phyloP scores from a whole-genome alignment of 2,797 vertebrate genomes.

The Sylvia borin region DNA sequence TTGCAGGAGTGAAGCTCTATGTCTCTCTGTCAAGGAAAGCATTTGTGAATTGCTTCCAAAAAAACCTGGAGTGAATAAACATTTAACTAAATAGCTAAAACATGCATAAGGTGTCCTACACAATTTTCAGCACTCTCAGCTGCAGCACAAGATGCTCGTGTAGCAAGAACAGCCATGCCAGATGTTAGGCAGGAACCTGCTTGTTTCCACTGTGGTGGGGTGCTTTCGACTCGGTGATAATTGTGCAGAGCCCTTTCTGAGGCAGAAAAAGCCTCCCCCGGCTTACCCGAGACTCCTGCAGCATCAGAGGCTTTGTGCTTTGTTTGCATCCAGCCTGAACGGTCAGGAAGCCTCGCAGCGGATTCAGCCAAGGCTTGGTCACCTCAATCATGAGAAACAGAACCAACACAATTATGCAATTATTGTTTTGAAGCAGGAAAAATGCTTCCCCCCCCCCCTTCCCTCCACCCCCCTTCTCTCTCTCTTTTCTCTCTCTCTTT shows the following conservation, averaged over 20 bases:
- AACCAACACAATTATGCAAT: neutral
- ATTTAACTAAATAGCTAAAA: slow-evolving; percentile 45
- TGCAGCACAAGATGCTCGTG: slow-evolving; percentile 27
- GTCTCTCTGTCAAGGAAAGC: neutral
- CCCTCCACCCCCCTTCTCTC: too few species aligned
- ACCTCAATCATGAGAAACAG: neutral
- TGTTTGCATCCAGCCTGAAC: neutral
- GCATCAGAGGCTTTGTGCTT: neutral
- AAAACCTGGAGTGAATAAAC: slow-evolving; percentile 16
- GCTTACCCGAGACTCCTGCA: neutral
- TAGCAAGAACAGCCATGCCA: neutral
- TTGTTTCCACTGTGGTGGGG: neutral
- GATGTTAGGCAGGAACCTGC: neutral
- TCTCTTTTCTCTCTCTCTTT: too few species aligned
- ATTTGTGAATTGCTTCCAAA: slow-evolving; percentile 18
- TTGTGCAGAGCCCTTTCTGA: neutral
- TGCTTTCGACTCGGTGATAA: neutral
- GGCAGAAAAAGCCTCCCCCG: neutral
- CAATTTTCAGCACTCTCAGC: slow-evolving; percentile 3
- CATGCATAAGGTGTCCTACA: neutral
- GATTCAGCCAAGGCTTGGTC: neutral
- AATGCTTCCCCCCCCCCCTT: neutral
- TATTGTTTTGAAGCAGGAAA: neutral
- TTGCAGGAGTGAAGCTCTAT: neutral
- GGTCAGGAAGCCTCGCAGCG: neutral